phyloP scores from a whole-genome alignment of 2,797 vertebrate genomes.

The Myripristis jacobus region DNA sequence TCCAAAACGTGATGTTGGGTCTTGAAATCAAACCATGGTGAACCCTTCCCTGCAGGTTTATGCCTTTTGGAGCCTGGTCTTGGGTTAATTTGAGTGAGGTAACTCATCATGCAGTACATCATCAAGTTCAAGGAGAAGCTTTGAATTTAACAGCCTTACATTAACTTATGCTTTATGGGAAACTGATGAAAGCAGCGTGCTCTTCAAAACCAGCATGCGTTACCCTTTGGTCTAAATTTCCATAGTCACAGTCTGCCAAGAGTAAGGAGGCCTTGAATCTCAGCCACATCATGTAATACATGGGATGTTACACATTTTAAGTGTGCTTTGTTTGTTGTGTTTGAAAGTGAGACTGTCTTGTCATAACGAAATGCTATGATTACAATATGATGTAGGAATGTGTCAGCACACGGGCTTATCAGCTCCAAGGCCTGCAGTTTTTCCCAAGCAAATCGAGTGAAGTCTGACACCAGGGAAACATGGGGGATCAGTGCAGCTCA shows the following conservation, averaged over 20 bases:
- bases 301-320: conserved; percentile 70
- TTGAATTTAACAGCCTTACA: conserved; percentile 67
- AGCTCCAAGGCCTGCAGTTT: conserved; percentile 65
- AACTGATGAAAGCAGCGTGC: conserved; percentile 70
- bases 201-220: conserved; percentile 52
- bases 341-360: conserved; percentile 63
- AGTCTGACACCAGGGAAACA: conserved; percentile 62
- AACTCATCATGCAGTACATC: conserved; percentile 57
- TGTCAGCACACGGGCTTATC: conserved; percentile 53
- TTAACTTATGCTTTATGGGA: conserved; percentile 70
- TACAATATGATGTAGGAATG: conserved; percentile 62
- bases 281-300: conserved; percentile 55
- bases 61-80: conserved; percentile 44
- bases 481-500: conserved; percentile 51
- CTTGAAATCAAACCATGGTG: conserved; percentile 47
- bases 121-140: conserved; percentile 63
- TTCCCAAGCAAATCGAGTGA: conserved; percentile 57
- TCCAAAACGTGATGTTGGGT: conserved; percentile 35
- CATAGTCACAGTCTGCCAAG: conserved; percentile 61
- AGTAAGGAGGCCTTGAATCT: conserved; percentile 70
- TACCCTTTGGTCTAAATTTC: conserved; percentile 64
- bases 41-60: conserved; percentile 44
- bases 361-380: conserved; percentile 64
- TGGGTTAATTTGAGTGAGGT: conserved; percentile 60
- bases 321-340: conserved; percentile 70